Evolutionary conservation across 2,888 invertebrate species (phyloP), one percentile per base, ranked within the genome.

Genomic region (Cenopis cana): DNA sequence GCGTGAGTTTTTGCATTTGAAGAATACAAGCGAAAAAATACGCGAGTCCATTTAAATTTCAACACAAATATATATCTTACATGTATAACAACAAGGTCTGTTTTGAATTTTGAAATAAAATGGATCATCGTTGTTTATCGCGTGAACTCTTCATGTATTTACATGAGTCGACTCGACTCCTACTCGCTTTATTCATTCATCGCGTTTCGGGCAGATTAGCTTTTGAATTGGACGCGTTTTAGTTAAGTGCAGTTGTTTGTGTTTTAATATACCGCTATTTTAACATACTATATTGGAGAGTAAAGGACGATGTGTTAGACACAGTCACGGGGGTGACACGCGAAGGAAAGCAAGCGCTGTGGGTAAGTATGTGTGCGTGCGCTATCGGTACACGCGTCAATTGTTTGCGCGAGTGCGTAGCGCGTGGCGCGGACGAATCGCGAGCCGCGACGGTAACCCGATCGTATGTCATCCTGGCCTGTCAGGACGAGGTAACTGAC

Each of bases 1-100:
- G 69, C 64, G 46, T 14, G 57, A 62, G 62, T 65, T 72, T 64
- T 71, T 59, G 66, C 59, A 71, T 71, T 71, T 71, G 14, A 6
- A 46, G 46, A 46, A n/a, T 46, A 14, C n/a, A n/a, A n/a, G 6
- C 1, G 46, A 46, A 46, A 46, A 46, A 46, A n/a, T 6, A 46
- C 46, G 14, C 8, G 46, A 46, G 14, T 0, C 8, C 46, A n/a
- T 46, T n/a, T 46, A 0, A 46, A 46, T 12, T 46, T 6, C 8
- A 14, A 46, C 46, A 46, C n/a, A n/a, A n/a, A 46, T n/a, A 0
- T 46, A n/a, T 46, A n/a, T n/a, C n/a, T 46, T 46, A 46, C n/a
- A n/a, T 1, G n/a, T 46, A n/a, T n/a, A 1, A 12, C 8, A 46
- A 46, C n/a, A 46, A 46, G 8, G 46, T n/a, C 6, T n/a, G 6